Evolutionary conservation across 1,140 invertebrate species (phyloP).

Genomic region (Pentalonia nigronervosa): DNA sequence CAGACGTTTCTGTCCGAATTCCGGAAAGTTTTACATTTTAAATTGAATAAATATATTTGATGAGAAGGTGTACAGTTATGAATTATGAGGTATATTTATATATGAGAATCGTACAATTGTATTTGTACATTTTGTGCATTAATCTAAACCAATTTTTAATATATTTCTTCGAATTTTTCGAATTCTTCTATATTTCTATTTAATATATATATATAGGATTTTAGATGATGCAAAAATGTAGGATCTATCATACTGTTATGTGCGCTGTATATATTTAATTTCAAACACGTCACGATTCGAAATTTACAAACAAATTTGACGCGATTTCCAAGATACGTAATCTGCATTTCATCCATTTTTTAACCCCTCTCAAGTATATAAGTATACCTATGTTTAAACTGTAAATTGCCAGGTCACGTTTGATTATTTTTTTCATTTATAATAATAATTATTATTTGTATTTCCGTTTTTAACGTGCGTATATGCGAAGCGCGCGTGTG

Average conservation of each 20-base stretch:
- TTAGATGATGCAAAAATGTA: background rate
- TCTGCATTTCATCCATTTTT: background rate
- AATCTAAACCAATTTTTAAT: background rate
- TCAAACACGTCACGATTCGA: background rate
- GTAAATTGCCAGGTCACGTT: background rate
- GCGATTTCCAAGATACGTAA: too few relatives aligned
- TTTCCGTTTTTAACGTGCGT: background rate
- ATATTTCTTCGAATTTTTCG: background rate
- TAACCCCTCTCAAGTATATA: background rate
- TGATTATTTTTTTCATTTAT: background rate
- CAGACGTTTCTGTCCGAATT: background rate
- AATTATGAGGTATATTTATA: background rate
- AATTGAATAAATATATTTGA: background rate
- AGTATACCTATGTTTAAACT: background rate
- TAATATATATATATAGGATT: too few relatives aligned
- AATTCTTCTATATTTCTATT: too few relatives aligned
- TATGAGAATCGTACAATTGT: background rate
- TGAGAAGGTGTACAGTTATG: background rate
- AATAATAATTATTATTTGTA: background rate
- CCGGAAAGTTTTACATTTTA: background rate
- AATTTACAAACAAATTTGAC: too few relatives aligned
- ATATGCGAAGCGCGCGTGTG: background rate
- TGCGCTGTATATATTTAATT: background rate
- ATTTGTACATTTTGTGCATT: too few relatives aligned
- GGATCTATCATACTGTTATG: background rate